Evolutionary conservation across 2,888 invertebrate species (phyloP), one percentile per base, ranked within the genome.

Genomic region (Smittia sp.): DNA sequence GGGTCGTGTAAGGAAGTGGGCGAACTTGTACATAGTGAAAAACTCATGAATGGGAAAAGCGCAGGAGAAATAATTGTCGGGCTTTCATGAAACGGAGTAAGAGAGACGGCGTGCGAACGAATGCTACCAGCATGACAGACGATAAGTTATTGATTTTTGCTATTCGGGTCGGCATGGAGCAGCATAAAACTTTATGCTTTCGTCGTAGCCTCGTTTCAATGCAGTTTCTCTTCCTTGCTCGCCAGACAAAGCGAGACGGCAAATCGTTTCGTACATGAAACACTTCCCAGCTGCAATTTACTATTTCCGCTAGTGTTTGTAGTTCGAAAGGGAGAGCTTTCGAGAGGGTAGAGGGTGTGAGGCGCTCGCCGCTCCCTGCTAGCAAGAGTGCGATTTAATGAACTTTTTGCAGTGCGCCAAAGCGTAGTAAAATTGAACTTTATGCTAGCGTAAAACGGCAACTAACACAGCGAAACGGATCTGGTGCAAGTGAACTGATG

Each of bases 251-350:
- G 11, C 46, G 46, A 46, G 46, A n/a, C n/a, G n/a, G 46, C 46
- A 11, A 46, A 11, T 32, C 32, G 7, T 39, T 46, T 11, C 11
- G 18, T 9, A 46, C n/a, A n/a, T 46, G n/a, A 58, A 18, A 58
- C 58, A 18, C 15, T 52, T 13, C 15, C 52, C 58, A 58, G 58
- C 58, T 58, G 58, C 58, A 58, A 22, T 41, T 67, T 67, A 67
- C 67, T 67, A 67, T 67, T 41, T 67, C 46, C 46, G 22, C 11
- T 24, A 7, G 24, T 46, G 67, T 25, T 41, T 41, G 41, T 67
- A 22, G n/a, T 67, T 38, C 27, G 32, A 66, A 65, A 65, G 32
- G 18, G 66, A 66, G 66, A 66, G 66, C 66, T 3, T 66, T 46
- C 1, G 15, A 58, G 22, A 46, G 15, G 11, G 4, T 7, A 46